These are phyloP conservation scores for Limnephilus auricula DNA, from an alignment of 2,888 invertebrate species.

Conservation along the genomic window DNA sequence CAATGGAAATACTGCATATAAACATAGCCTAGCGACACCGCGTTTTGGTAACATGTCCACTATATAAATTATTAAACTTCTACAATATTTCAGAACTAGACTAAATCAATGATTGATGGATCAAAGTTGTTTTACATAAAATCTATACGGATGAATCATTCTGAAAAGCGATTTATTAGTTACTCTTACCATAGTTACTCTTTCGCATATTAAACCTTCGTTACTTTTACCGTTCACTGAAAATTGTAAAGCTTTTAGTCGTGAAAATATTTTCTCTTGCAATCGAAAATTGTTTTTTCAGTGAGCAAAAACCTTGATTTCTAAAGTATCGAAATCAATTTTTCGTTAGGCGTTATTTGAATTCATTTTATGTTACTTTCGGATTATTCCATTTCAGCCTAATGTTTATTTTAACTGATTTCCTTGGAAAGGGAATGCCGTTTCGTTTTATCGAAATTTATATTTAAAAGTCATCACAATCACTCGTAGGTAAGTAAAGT, in stretches of 20 bases:
- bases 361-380: background rate
- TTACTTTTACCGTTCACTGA: background rate
- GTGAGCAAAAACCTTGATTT: background rate
- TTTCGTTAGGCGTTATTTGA: background rate
- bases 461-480: background rate
- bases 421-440: background rate
- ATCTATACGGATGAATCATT: background rate
- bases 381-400: background rate
- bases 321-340: background rate
- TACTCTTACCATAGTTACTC: background rate
- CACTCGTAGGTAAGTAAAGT: background rate
- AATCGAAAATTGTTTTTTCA: background rate
- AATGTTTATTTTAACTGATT: background rate
- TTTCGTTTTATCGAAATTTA: background rate
- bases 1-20: too few species aligned
- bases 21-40: background rate
- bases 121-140: background rate
- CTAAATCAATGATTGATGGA: background rate
- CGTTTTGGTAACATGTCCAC: too few species aligned
- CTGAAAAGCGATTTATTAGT: background rate
- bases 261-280: background rate
- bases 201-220: background rate
- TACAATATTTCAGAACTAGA: background rate
- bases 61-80: too few species aligned
- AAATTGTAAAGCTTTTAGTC: background rate